Evolutionary conservation across 1,140 invertebrate genomes (phyloP).

Genomic region (Harpegnathos saltator): DNA sequence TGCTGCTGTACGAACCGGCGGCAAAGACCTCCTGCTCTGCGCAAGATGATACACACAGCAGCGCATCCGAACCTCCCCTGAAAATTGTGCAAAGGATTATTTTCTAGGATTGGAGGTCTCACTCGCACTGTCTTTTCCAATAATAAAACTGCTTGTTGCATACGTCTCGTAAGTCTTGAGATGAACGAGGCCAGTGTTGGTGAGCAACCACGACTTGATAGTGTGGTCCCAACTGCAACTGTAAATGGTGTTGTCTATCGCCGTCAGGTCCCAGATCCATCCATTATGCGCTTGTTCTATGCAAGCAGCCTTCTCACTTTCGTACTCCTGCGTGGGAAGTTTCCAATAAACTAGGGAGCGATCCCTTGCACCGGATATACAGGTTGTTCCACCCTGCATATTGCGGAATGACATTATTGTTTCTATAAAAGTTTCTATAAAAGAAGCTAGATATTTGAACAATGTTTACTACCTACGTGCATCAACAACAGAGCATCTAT

Average conservation of each 20-base stretch:
- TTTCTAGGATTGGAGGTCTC: not conserved
- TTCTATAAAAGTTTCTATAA: too few relatives aligned
- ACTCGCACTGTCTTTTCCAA: constrained; percentile 46
- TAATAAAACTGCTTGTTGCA: constrained; percentile 29
- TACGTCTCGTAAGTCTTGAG: constrained; percentile 79
- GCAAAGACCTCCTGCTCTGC: constrained; percentile 76
- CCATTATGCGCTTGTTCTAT: constrained; percentile 78
- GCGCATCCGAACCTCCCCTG: constrained; percentile 72
- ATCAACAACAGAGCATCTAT: constrained; percentile 81
- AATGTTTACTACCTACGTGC: constrained; percentile 73
- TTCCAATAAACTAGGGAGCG: constrained; percentile 77
- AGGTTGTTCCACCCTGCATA: constrained; percentile 76
- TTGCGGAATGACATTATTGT: constrained; percentile 17
- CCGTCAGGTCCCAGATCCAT: constrained; percentile 83
- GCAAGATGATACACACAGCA: constrained; percentile 79
- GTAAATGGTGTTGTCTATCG: constrained; percentile 78
- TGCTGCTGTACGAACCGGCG: constrained; percentile 78
- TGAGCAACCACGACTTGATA: constrained; percentile 80
- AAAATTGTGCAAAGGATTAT: constrained; percentile 46
- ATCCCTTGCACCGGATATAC: constrained; percentile 82
- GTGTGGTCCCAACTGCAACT: constrained; percentile 83
- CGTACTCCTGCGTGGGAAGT: constrained; percentile 66
- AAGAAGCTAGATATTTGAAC: not conserved
- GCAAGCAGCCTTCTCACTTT: constrained; percentile 38
- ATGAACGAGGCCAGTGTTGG: constrained; percentile 64